Conservation (phyloP, 2,113 vertebrate genomes). For the Capricornis sumatraensis region DNA sequence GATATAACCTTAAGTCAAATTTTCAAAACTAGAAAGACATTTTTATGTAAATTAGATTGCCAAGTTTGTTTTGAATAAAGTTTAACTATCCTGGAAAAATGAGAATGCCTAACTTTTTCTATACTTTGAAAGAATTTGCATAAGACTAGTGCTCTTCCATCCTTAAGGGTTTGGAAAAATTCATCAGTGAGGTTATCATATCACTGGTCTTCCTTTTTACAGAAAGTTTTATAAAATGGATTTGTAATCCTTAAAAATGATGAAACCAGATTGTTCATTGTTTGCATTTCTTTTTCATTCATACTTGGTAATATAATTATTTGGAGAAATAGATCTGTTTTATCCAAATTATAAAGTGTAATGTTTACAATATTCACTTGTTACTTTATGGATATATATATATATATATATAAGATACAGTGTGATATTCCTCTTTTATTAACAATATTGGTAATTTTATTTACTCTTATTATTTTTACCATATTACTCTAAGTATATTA, state of each 20-base stretch:
- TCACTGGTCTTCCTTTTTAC: neutral
- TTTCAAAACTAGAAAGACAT: neutral
- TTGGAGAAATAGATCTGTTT: neutral
- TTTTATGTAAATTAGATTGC: neutral
- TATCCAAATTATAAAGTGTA: neutral
- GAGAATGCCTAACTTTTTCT: neutral
- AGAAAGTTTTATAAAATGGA: neutral
- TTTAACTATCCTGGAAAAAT: neutral
- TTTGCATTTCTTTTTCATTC: neutral
- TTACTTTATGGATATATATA: neutral
- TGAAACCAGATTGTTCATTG: neutral
- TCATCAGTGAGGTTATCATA: neutral
- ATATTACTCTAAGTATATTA: neutral
- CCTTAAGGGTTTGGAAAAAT: neutral
- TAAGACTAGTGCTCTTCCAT: neutral
- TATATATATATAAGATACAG: neutral
- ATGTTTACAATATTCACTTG: neutral
- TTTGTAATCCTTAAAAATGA: neutral
- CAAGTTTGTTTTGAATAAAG: neutral
- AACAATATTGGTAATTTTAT: neutral
- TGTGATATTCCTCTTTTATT: neutral
- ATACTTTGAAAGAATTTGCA: neutral
- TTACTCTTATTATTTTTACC: neutral
- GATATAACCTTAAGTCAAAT: neutral
- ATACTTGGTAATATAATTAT: neutral